Evolutionary conservation across 2,888 invertebrate genomes (phyloP), one percentile per base, ranked within the genome.

Genomic region (Cephus sareptanus): DNA sequence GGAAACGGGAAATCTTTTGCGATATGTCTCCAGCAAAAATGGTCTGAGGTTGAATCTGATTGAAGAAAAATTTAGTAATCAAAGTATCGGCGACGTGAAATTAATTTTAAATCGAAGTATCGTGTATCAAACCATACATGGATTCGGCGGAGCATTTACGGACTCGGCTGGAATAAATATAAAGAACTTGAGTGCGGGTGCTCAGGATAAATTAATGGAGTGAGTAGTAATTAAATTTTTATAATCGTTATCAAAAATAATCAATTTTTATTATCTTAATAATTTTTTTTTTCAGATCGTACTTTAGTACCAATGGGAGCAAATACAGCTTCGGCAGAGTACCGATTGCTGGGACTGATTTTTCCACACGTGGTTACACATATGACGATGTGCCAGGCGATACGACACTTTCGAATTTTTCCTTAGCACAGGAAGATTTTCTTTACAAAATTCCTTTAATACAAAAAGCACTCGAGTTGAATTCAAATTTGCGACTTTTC

Each of bases 61-160:
- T 30, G 15, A 23, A 30, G 70, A 70, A 30, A 11, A 33, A 12
- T 70, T 70, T 33, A 70, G 70, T 2, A 6, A 4, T 70, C 31
- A 70, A 12, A 70, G 12, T 33, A 31, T 70, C 70, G 33, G 70
- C 70, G 31, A 70, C 1, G 75, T 75, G 73, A 77, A 75, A 9
- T 78, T 89, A 69, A 83, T 76, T 9, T 81, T 92, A 33, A 83
- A 92, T 80, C 86, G 88, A n/a, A 83, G 80, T 30, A 85, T 81
- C 71, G 92, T 89, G 4, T 94, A 92, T 83, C 97, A 97, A 89
- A 92, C 88, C 30, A 95, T 97, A 35, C 91, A 94, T 83, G 97
- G 97, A 0, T 97, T 96, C 89, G 97, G 97, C 1, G 97, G 96
- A 0, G 96, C 97, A 0, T 96, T 97, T 81, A 97, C 97, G 0